A percentile compares a stretch with the other conserved stretches of the same genome.
Conservation (phyloP, 2,888 invertebrate genomes). For the Eilema caniola region DNA sequence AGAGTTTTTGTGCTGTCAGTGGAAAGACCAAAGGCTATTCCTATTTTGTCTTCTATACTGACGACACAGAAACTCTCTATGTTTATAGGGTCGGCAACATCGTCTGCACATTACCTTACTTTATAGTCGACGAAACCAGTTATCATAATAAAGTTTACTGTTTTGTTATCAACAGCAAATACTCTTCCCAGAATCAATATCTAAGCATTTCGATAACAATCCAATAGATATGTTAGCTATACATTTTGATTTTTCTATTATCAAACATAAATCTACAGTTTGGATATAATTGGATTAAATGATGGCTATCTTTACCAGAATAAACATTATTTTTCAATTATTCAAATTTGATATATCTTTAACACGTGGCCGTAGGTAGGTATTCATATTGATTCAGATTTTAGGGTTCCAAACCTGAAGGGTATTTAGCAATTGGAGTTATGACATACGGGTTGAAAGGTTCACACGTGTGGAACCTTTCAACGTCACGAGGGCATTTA, state of each 20-base stretch:
- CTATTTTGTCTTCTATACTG: no score
- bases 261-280: constrained; percentile 31
- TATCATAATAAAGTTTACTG: neutral
- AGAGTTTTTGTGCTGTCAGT: no score
- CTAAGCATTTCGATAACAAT: constrained; percentile 22
- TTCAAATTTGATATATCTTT: neutral
- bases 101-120: neutral
- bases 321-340: constrained; percentile 41
- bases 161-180: neutral
- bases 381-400: neutral
- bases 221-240: constrained; percentile 21
- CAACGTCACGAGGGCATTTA: no score
- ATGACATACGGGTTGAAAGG: no score
- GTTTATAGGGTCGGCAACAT: neutral
- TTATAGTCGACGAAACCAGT: neutral
- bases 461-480: no score
- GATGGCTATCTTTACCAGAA: constrained; percentile 27
- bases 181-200: constrained; percentile 18
- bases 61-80: no score
- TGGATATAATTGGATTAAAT: constrained; percentile 44
- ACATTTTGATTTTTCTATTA: constrained; percentile 27
- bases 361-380: neutral
- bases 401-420: neutral
- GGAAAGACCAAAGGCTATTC: no score
- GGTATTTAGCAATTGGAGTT: neutral